Base-by-base conservation (phyloP, 2,113 vertebrate genomes). In the Semicossyphus pulcher region DNA sequence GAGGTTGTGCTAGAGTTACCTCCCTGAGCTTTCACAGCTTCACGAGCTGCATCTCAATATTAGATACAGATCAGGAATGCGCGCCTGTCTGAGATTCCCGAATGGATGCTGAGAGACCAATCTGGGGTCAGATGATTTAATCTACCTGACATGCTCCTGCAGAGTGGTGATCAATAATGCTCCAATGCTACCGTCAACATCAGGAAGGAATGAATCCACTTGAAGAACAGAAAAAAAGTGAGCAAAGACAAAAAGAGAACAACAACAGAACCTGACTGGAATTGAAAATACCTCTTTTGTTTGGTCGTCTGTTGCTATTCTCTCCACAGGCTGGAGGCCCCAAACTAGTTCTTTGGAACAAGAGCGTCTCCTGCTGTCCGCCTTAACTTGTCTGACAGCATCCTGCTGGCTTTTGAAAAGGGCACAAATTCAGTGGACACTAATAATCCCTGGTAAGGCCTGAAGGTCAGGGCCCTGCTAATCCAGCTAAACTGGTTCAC, bases 51-150 rank as follows among this genome's bases (percentile, higher is more conserved):
- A 67, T 80, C 49, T 47, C 58, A 44, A 10, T 51, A 42, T 73
- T 42, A 67, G 78, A 77, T 80, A 83, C 75, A 64, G 20, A 70
- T 42, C 11, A 0, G 56, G 48, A 62, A 89, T 28, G 60, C 62
- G 34, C 8, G 39, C 29, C 59, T 66, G 47, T 66, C 61, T 25
- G 21, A 56, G 52, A 44, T 16, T n/a, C 41, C 39, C 39, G 18
- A 44, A 44, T 29, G 60, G 59, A 83, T 62, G 80, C 67, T 45
- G 41, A 58, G 63, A 65, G 77, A 74, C 61, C 65, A 59, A 69
- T 32, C 26, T 31, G 51, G 81, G 85, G 86, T 90, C 88, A 90
- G 87, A 62, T 85, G 82, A 91, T 92, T 87, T 88, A 89, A 91
- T 93, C 79, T 89, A 86, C 72, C 80, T 82, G 88, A 81, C 87